Base-by-base conservation (phyloP, 2,888 invertebrate genomes). In the Polyommatus iphigenia region DNA sequence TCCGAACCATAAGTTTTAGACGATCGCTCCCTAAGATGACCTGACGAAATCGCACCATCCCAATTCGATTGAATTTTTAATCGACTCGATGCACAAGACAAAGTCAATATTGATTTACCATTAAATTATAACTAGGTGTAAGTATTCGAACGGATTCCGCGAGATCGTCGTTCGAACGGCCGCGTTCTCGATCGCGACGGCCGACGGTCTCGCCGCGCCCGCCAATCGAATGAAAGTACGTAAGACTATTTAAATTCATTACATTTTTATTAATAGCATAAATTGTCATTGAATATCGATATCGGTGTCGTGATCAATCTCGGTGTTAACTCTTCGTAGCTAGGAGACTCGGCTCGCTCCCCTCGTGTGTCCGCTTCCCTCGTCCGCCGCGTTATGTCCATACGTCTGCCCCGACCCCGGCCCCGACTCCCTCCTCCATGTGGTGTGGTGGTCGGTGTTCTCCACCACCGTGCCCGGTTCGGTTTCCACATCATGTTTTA, bases 21-120 rank as follows among this genome's bases (percentile, higher is more conserved):
- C 46, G 41, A 78, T 73, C 57, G 57, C 46, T 62, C 46, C 78
- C 59, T 57, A 24, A 78, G 41, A 29, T 18, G n/a, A 54, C 24
- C 36, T 18, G 20, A 15, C 41, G 76, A 80, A 78, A 79, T 77
- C 41, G 78, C 77, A 78, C 77, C n/a, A 50, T 77, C 50, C 54
- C 57, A 15, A 73, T 32, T 24, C 77, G 73, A 77, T 72, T 79
- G 6, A 50, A 75, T 32, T 32, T 67, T 67, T 32, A 32, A 67
- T 10, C 18, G 75, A 54, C 75, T 75, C 85, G 84, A 80, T 88
- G 89, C 90, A 91, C 90, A 84, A 83, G 87, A 85, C 85, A 84
- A 87, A 85, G 88, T 90, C 89, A 90, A 89, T 91, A 88, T 88
- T 88, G 85, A 86, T 88, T 85, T 88, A 88, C 83, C 87, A 84